Evolutionary conservation across 2,113 vertebrate genomes (phyloP), one percentile per base, ranked within the genome.

Genomic region (Alethe castanea): DNA sequence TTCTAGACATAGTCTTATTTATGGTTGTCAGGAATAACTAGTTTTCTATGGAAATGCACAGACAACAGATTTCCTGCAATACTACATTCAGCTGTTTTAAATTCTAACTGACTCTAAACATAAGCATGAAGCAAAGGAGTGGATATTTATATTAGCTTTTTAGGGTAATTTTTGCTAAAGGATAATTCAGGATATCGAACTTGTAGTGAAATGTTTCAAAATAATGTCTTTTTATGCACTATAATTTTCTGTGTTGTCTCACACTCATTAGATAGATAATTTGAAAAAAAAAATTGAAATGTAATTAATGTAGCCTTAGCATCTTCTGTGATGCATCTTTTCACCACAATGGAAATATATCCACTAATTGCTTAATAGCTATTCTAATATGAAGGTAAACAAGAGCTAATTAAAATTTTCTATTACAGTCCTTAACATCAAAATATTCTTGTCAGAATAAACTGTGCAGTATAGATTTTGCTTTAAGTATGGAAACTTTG

Each of bases 361-460:
- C 35, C 29, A 42, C 5, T 64, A 71, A 64, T 76, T 81, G 31
- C 29, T 56, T 64, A 52, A 88, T 31, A 85, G 24, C 3, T 64
- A 31, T 35, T 72, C 11, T 76, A 88, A 56, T 26, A 64, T 19
- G 5, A 79, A 79, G 15, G 33, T 56, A 82, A 94, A 85, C 33
- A 94, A 67, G 79, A 59, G 2, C 15, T 60, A 92, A 90, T 82
- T 71, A 64, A 47, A 76, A 69, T 47, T 80, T 88, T 92, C 18
- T 38, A 31, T 24, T 56, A 4, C 12, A 38, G 23, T 56, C n/a
- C n/a, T 79, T 62, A 79, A 24, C 10, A 71, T 40, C 29, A 70
- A 87, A 71, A 92, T 59, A 66, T 48, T 78, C 9, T 67, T 59
- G 25, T 61, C 2, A 1, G 7, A 67, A 82, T 36, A 67, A 89